phyloP scores from a whole-genome alignment of 92 coral and sea anemone species.

The Porites rus region DNA sequence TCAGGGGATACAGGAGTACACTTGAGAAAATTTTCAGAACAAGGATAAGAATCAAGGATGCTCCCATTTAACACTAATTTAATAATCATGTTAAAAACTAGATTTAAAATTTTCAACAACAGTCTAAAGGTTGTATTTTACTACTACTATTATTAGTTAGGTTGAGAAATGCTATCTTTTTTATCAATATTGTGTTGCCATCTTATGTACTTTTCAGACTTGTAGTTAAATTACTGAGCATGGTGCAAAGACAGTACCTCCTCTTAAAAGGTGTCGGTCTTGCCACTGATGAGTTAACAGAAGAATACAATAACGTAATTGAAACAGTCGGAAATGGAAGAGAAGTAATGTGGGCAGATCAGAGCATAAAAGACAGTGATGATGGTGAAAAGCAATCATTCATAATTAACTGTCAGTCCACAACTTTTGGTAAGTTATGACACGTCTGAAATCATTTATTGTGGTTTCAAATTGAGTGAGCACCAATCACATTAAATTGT shows the following conservation, averaged over 20 bases:
- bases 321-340: constrained; percentile 74
- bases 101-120: too few species aligned
- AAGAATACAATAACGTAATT: constrained; percentile 73
- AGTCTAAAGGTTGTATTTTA: too few species aligned
- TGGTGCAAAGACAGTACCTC: constrained; percentile 77
- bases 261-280: constrained; percentile 90
- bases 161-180: too few species aligned
- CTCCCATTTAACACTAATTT: too few species aligned
- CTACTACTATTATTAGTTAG: too few species aligned
- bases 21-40: too few species aligned
- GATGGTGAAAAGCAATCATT: constrained; percentile 37
- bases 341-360: constrained; percentile 97
- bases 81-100: too few species aligned
- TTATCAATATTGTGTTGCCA: too few species aligned
- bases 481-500: not conserved
- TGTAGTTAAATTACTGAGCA: constrained; percentile 64
- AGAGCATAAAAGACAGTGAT: constrained; percentile 52
- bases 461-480: too few species aligned
- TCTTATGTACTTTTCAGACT: constrained; percentile 52
- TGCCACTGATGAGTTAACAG: constrained; percentile 75
- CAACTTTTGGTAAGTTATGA: constrained; percentile 33
- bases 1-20: too few species aligned
- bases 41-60: too few species aligned
- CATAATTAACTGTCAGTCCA: constrained; percentile 27
- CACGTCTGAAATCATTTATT: too few species aligned